These are phyloP conservation scores for Dendrolimus punctatus DNA, from an alignment of 1,140 invertebrate species.

Conservation along the genomic window DNA sequence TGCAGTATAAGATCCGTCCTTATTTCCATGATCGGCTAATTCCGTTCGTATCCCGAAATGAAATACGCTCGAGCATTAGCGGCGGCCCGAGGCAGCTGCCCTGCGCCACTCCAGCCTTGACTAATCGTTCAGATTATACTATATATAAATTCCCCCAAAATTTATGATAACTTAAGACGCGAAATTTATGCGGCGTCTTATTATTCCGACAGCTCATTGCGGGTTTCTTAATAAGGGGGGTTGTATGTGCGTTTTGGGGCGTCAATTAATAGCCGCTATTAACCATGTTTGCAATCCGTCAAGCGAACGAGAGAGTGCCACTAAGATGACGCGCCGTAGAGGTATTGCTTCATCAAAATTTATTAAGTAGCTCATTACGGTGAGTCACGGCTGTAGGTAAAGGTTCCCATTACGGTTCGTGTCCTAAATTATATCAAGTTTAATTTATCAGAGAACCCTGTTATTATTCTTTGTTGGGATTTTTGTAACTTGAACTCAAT, in stretches of 20 bases:
- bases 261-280: constrained; percentile 3
- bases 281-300: not conserved
- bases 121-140: constrained; percentile 50
- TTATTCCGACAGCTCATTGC: constrained; percentile 54
- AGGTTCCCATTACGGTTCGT: no score
- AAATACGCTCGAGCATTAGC: constrained; percentile 25
- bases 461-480: no score
- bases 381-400: no score
- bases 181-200: constrained; percentile 45
- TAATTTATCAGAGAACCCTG: no score
- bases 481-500: no score
- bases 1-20: no score
- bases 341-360: no score
- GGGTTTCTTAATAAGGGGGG: constrained; percentile 30
- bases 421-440: no score
- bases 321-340: no score
- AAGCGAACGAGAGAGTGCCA: not conserved
- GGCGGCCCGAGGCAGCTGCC: constrained; percentile 16
- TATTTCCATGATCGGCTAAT: constrained; percentile 1
- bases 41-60: constrained; percentile 9
- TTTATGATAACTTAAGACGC: constrained; percentile 29
- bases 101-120: constrained; percentile 23
- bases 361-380: no score
- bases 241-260: constrained; percentile 2
- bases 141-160: constrained; percentile 29